Evolutionary conservation across 2,888 invertebrate species (phyloP).

Genomic region (Tryphoninae sp.): DNA sequence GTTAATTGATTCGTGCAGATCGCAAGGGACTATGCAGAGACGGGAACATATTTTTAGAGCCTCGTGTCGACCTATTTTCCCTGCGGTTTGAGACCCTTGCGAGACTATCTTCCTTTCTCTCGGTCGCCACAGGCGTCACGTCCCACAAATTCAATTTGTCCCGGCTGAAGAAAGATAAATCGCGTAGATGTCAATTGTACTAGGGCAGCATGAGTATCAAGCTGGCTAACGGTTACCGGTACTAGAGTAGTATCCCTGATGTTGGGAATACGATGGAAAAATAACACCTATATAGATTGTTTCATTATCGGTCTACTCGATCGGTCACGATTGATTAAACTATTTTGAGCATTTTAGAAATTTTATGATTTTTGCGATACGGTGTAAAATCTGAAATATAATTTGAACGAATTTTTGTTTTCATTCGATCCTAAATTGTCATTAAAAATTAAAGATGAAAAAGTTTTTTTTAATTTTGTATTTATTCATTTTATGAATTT

Average conservation of each 20-base stretch:
- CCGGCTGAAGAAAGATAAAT: conserved; percentile 75
- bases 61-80: not conserved
- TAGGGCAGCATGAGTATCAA: conserved; percentile 68
- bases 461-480: too few relatives aligned
- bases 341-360: too few relatives aligned
- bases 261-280: conserved; percentile 6
- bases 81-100: not conserved
- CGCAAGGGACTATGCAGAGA: not conserved
- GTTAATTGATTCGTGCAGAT: not conserved
- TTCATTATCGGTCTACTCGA: not conserved
- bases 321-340: not conserved
- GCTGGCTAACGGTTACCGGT: conserved; percentile 41
- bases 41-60: not conserved
- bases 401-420: too few relatives aligned
- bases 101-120: not conserved
- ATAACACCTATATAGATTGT: not conserved
- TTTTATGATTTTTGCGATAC: too few relatives aligned
- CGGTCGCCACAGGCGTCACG: conserved; percentile 32
- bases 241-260: conserved; percentile 39
- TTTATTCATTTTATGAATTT: too few relatives aligned
- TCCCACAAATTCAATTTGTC: conserved; percentile 69
- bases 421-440: too few relatives aligned
- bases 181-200: conserved; percentile 77
- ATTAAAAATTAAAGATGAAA: too few relatives aligned
- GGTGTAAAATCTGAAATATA: too few relatives aligned